A percentile compares a stretch with the other conserved stretches of the same genome.
phyloP scores from a whole-genome alignment of 2,113 vertebrate species.

The Monopterus albus region DNA sequence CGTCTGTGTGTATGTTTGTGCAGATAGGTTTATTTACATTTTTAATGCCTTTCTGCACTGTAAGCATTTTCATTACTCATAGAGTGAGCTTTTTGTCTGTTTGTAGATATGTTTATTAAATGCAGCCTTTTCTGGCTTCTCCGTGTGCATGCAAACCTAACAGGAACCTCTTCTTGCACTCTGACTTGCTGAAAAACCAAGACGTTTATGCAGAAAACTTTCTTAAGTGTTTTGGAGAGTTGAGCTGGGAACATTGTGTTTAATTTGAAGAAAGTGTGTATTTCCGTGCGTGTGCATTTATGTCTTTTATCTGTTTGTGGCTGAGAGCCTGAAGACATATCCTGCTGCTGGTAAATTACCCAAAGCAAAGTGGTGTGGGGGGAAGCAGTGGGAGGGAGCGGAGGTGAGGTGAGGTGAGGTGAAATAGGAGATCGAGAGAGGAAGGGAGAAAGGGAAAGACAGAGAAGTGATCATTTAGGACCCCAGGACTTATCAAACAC shows the following conservation, averaged over 20 bases:
- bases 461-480: conserved; percentile 69
- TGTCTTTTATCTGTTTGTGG: conserved; percentile 65
- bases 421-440: conserved; percentile 23
- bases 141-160: background rate
- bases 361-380: conserved; percentile 63
- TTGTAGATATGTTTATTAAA: conserved; percentile 21
- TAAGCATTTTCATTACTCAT: conserved; percentile 14
- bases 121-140: background rate
- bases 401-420: conserved; percentile 41
- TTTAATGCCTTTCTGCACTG: conserved; percentile 12
- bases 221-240: conserved; percentile 34
- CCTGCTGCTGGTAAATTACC: conserved; percentile 75
- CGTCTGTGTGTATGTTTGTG: background rate
- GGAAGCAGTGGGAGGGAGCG: conserved; percentile 52
- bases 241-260: conserved; percentile 44
- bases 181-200: conserved; percentile 12
- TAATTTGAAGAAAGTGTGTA: conserved; percentile 49
- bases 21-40: conserved; percentile 20
- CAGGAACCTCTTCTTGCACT: conserved; percentile 29
- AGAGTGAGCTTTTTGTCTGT: conserved; percentile 19
- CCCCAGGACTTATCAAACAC: conserved; percentile 75
- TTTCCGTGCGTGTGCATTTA: conserved; percentile 20
- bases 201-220: conserved; percentile 45
- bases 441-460: conserved; percentile 42
- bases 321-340: conserved; percentile 63